Conservation (phyloP, 2,888 invertebrate genomes). For the Caenorhabditis sp. region DNA sequence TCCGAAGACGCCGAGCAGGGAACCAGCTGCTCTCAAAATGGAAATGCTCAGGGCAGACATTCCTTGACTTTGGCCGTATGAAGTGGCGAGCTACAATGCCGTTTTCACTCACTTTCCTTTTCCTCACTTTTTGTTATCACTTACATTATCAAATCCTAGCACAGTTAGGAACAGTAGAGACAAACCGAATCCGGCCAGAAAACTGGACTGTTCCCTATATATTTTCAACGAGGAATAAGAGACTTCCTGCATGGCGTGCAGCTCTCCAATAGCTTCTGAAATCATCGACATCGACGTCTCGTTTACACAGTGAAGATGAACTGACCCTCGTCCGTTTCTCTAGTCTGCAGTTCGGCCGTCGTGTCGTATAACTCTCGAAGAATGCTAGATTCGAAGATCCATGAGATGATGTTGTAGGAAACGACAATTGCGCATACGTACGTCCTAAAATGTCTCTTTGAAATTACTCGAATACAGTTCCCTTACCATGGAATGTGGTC, state of each 20-base stretch:
- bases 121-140: too few relatives aligned
- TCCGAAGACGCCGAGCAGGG: conserved; percentile 66
- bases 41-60: conserved; percentile 66
- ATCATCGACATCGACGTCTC: background rate
- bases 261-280: conserved; percentile 14
- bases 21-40: conserved; percentile 63
- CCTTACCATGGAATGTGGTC: conserved; percentile 33
- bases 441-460: background rate
- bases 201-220: conserved; percentile 65
- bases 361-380: conserved; percentile 61
- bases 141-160: conserved; percentile 75
- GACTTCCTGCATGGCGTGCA: too few relatives aligned
- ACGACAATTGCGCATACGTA: conserved; percentile 52
- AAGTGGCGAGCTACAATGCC: conserved; percentile 67
- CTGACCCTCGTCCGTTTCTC: conserved; percentile 5
- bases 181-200: conserved; percentile 69
- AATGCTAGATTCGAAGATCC: conserved; percentile 68
- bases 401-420: conserved; percentile 69
- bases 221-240: conserved; percentile 16
- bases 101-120: too few relatives aligned
- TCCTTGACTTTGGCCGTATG: conserved; percentile 69
- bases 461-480: background rate
- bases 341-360: conserved; percentile 45
- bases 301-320: background rate
- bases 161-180: conserved; percentile 75